Conservation (phyloP, 2,888 invertebrate genomes). For the Hoplodrina ambigua region DNA sequence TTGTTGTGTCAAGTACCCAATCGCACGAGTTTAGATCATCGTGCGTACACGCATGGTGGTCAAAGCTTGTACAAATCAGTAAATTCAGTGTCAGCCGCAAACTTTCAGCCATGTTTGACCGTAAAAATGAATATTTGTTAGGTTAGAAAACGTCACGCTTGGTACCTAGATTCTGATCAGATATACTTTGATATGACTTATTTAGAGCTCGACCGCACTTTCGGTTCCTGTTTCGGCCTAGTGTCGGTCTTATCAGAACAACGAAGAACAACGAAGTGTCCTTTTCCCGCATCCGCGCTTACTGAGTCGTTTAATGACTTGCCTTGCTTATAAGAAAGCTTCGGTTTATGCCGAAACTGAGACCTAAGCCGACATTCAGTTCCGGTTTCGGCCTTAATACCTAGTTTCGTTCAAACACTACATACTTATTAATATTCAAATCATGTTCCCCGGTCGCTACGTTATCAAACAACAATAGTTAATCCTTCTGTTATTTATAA, state of each 20-base stretch:
- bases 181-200: conserved; percentile 49
- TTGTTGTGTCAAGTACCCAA: no score
- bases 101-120: conserved; percentile 32
- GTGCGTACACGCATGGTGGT: background rate
- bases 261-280: no score
- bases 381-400: no score
- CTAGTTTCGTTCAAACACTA: no score
- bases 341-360: no score
- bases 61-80: background rate
- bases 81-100: background rate
- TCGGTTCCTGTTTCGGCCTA: no score
- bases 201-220: conserved; percentile 20
- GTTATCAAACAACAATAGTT: conserved; percentile 51
- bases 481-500: conserved; percentile 53
- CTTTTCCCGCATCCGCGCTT: no score
- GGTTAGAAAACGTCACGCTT: conserved; percentile 56
- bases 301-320: no score
- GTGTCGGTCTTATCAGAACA: no score
- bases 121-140: conserved; percentile 34
- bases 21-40: background rate
- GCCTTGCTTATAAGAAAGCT: no score
- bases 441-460: conserved; percentile 39
- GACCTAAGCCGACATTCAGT: no score
- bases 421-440: conserved; percentile 55
- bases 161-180: conserved; percentile 55